These are phyloP conservation scores for Sminthopsis crassicaudata DNA, from an alignment of 2,113 vertebrate species.

Conservation along the genomic window DNA sequence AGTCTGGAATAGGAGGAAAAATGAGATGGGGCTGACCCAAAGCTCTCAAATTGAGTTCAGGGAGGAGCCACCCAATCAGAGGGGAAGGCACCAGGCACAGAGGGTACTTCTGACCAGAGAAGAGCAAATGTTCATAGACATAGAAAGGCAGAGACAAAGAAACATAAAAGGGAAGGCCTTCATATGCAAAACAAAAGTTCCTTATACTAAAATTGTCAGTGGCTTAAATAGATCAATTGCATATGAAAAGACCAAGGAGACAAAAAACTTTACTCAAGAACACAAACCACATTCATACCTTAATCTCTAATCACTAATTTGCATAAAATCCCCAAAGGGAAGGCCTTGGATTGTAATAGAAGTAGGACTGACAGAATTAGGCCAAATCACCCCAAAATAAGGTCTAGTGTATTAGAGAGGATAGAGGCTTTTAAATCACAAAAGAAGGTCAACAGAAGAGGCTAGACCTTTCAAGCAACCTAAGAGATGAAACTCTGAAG, in stretches of 20 bases:
- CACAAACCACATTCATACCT: not conserved
- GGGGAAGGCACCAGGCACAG: too few species aligned
- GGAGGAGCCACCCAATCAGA: too few species aligned
- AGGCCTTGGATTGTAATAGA: not conserved
- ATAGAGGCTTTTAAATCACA: not conserved
- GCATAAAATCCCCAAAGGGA: not conserved
- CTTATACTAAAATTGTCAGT: not conserved
- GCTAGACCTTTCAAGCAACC: not conserved
- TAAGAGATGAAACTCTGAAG: not conserved
- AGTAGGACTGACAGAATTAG: not conserved
- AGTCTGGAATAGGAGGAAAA: not conserved
- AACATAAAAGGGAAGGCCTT: not conserved
- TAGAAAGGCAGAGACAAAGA: not conserved
- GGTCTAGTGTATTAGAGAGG: not conserved
- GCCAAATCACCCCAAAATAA: not conserved
- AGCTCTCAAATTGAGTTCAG: too few species aligned
- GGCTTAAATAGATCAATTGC: not conserved
- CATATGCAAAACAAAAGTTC: not conserved
- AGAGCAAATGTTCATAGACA: too few species aligned
- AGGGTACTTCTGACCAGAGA: too few species aligned
- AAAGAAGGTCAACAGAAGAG: not conserved
- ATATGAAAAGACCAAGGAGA: not conserved
- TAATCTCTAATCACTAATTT: not conserved
- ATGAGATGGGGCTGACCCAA: not conserved
- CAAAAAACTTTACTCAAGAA: not conserved